Conservation (phyloP, 2,888 invertebrate species). For the Rhogogaster chlorosoma region DNA sequence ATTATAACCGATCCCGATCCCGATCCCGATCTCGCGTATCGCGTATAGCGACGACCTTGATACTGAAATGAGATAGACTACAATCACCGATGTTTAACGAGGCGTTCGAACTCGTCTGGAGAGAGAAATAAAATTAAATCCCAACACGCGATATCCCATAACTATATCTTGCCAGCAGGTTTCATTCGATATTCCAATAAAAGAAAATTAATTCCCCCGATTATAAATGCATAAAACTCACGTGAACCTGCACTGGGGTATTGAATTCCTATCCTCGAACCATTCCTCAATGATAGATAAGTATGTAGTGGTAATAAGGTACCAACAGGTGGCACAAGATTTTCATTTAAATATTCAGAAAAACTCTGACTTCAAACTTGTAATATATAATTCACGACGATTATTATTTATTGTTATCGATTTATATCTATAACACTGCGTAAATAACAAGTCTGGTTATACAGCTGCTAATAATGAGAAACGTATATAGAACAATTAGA, state of each 20-base stretch:
- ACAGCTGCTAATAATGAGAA: no score
- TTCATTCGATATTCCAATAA: no score
- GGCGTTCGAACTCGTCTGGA: no score
- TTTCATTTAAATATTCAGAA: slow-evolving; percentile 43
- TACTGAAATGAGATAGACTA: background rate
- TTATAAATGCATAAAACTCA: no score
- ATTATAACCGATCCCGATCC: no score
- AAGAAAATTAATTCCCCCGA: no score
- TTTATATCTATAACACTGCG: background rate
- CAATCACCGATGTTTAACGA: no score
- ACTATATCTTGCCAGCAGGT: no score
- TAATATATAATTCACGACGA: background rate
- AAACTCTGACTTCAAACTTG: background rate
- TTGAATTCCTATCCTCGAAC: no score
- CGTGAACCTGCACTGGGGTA: no score
- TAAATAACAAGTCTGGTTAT: background rate
- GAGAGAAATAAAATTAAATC: no score
- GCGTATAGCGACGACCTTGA: background rate
- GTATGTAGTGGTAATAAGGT: slow-evolving; percentile 43
- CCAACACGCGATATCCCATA: background rate
- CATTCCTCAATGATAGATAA: slow-evolving; percentile 14
- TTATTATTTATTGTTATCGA: background rate
- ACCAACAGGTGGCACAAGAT: slow-evolving; percentile 46
- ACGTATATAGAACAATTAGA: no score
- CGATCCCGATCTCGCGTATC: background rate